A percentile compares a stretch with the other conserved stretches of the same genome.
phyloP scores from a whole-genome alignment of 2,113 vertebrate species.

The Stigmatopora nigra region DNA sequence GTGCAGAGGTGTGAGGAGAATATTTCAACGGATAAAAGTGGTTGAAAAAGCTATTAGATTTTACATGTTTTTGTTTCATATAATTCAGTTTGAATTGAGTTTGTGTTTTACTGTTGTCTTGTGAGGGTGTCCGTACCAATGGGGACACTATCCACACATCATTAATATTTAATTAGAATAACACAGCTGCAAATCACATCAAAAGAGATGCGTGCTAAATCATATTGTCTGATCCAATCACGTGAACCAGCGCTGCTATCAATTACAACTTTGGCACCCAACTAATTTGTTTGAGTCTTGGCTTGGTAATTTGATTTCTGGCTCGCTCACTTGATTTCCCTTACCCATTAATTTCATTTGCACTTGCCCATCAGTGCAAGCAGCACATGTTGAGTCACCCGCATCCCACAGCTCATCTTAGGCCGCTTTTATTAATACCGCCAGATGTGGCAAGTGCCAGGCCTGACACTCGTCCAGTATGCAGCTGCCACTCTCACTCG shows the following conservation, averaged over 20 bases:
- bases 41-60: constrained; percentile 40
- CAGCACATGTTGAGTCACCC: constrained; percentile 67
- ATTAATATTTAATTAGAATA: constrained; percentile 74
- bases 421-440: constrained; percentile 65
- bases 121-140: constrained; percentile 32
- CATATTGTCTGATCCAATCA: constrained; percentile 71
- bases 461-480: constrained; percentile 34
- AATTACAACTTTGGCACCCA: constrained; percentile 77
- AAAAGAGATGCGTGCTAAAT: constrained; percentile 60
- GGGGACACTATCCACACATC: constrained; percentile 41
- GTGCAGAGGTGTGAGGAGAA: constrained; percentile 22
- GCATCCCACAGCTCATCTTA: constrained; percentile 71
- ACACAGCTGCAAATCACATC: constrained; percentile 70
- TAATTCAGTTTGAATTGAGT: constrained; percentile 20
- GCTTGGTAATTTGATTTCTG: constrained; percentile 75
- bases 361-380: constrained; percentile 67
- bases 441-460: constrained; percentile 55
- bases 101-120: constrained; percentile 24
- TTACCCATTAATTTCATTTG: constrained; percentile 77
- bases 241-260: constrained; percentile 66
- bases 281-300: constrained; percentile 72
- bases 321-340: constrained; percentile 75
- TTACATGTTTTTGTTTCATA: constrained; percentile 36
- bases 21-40: constrained; percentile 52
- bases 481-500: constrained; percentile 33